Conservation (phyloP, 37 sponge, comb jelly and placozoan species). For the Agelas oroides region DNA sequence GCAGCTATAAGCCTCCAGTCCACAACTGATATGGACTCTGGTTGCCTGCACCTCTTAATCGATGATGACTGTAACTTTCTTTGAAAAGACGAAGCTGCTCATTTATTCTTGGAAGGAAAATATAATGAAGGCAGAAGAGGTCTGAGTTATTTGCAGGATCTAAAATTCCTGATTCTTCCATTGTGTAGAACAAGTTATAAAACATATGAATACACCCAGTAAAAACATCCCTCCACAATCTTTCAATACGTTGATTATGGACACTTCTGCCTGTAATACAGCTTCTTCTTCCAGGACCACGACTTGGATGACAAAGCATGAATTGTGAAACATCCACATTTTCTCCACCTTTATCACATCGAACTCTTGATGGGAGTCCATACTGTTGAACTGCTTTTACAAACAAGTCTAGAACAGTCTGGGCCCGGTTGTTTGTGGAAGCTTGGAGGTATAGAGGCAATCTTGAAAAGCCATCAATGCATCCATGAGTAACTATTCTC, state of each 20-base stretch:
- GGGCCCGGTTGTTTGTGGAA: slow-evolving; percentile 45
- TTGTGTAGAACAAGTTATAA: no score
- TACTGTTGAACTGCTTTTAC: slow-evolving; percentile 16
- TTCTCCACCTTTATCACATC: slow-evolving; percentile 73
- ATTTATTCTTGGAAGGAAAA: no score
- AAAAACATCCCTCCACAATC: slow-evolving; percentile 26
- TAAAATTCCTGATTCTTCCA: no score
- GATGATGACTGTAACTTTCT: no score
- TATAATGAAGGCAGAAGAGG: no score
- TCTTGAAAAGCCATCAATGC: slow-evolving; percentile 65
- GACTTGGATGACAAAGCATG: slow-evolving; percentile 64
- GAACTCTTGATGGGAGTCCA: slow-evolving; percentile 65
- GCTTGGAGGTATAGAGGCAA: slow-evolving; percentile 54
- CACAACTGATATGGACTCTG: no score
- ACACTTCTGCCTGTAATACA: slow-evolving; percentile 61
- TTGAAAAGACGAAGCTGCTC: no score
- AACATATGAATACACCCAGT: no score
- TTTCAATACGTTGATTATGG: slow-evolving; percentile 17
- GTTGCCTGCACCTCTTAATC: no score
- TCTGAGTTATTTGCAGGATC: no score
- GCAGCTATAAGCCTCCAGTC: no score
- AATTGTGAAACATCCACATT: slow-evolving; percentile 62
- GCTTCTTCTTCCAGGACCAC: slow-evolving; percentile 62
- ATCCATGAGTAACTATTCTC: slow-evolving; percentile 67
- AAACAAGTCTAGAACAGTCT: slow-evolving; percentile 41